phyloP scores from a whole-genome alignment of 2,113 vertebrate species.

The Chaetorhynchus papuensis region DNA sequence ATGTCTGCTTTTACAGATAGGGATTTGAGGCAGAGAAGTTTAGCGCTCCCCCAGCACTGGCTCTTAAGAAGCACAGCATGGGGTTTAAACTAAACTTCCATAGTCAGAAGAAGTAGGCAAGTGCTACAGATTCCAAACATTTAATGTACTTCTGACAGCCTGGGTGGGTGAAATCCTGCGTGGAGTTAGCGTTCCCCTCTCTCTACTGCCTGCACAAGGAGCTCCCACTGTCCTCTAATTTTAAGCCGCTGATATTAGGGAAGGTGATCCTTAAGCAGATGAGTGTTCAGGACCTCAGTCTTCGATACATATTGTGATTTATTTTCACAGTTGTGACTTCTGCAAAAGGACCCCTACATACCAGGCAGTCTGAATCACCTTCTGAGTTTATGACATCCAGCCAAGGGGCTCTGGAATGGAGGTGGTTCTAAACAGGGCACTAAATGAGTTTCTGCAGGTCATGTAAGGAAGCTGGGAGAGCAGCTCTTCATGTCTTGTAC shows the following conservation, averaged over 20 bases:
- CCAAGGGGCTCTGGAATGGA: background rate
- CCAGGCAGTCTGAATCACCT: background rate
- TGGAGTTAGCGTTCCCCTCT: background rate
- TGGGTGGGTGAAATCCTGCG: background rate
- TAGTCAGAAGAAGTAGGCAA: background rate
- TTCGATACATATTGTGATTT: background rate
- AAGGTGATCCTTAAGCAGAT: background rate
- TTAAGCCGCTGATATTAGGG: background rate
- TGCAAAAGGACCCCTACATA: background rate
- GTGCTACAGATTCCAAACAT: background rate
- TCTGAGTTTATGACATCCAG: background rate
- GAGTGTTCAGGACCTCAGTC: background rate
- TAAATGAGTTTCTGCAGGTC: constrained; percentile 10
- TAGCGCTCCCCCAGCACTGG: background rate
- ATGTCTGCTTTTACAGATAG: background rate
- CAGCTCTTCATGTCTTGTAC: background rate
- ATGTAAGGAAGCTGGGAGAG: background rate
- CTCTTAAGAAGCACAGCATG: background rate
- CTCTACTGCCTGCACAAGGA: background rate
- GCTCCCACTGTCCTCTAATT: background rate
- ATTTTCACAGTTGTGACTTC: background rate
- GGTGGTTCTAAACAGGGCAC: background rate
- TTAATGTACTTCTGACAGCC: background rate
- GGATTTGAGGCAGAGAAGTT: background rate
- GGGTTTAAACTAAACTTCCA: background rate